Base-by-base conservation (phyloP, 2,888 invertebrate species). In the Pedicia rivosa region DNA sequence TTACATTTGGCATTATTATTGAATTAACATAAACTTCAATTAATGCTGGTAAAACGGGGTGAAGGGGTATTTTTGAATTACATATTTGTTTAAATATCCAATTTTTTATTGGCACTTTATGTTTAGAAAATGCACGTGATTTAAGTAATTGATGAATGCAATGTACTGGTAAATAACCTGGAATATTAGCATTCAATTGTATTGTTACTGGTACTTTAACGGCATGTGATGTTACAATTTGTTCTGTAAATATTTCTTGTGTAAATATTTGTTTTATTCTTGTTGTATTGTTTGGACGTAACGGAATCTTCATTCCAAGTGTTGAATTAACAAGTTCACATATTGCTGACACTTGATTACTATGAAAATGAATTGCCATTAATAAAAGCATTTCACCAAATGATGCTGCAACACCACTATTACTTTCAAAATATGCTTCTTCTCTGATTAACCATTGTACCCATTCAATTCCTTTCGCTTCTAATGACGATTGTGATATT, bases 81-180 rank as follows among this genome's bases (percentile, higher is more conserved):
- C 88, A 84, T 39, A 95, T 82, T 64, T 97, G 95, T 46, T 76
- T 74, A 52, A 90, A 94, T 44, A 95, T 94, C 95, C 95, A 95
- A 50, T 79, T 84, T 62, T 91, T 92, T 5, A 95, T 92, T 0
- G 90, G 87, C 2, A 95, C 92, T 59, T 88, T 86, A 56, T 95
- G 88, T 56, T 94, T 95, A 0, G 91, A 84, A 56, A 95, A 95
- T 1, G 91, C 88, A 44, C 94, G 66, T 5, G 88, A 91, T 56
- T 92, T 92, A 10, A 97, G 64, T 30, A 95, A 64, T 54, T 95
- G 95, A 54, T 94, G 90, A 47, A 95, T 91, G 55, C 95, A 95
- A 58, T 95, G 94, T 12, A 95, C 84, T 0, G 95, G 94, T 37
- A 97, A 62, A 58, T 91, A 94, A 7, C 94, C 91, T 1, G 80